Conservation (phyloP, 1,140 invertebrate genomes). For the Trachymyrmex cornetzi region DNA sequence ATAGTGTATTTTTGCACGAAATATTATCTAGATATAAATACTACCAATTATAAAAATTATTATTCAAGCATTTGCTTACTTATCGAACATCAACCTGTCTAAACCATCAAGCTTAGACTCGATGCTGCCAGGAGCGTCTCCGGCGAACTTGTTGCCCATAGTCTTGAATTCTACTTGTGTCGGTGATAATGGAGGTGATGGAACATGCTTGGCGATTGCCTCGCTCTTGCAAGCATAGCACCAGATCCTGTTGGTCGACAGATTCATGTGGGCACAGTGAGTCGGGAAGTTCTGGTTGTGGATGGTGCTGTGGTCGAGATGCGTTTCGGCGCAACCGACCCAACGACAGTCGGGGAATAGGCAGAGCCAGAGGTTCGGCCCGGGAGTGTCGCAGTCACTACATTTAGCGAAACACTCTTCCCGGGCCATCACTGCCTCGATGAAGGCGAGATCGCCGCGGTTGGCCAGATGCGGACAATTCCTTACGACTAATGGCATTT, state of each 20-base stretch:
- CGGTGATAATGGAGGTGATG: constrained; percentile 78
- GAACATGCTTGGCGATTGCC: constrained; percentile 87
- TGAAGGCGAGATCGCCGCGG: constrained; percentile 79
- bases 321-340: constrained; percentile 93
- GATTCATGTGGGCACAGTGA: constrained; percentile 94
- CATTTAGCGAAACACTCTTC: constrained; percentile 83
- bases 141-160: constrained; percentile 78
- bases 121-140: constrained; percentile 75
- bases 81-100: constrained; percentile 70
- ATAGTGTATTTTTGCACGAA: too few relatives aligned
- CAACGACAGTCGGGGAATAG: constrained; percentile 92
- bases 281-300: constrained; percentile 91
- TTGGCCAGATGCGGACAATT: constrained; percentile 83
- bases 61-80: constrained; percentile 56
- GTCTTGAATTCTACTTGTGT: constrained; percentile 82
- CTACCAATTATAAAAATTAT: too few relatives aligned
- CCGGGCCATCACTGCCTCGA: constrained; percentile 78
- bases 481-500: constrained; percentile 82
- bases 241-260: constrained; percentile 93
- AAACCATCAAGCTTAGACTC: constrained; percentile 81
- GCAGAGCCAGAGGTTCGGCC: constrained; percentile 95
- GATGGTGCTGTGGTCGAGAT: constrained; percentile 92
- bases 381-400: constrained; percentile 84
- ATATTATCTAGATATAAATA: too few relatives aligned
- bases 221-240: constrained; percentile 94